Conservation (phyloP, 2,888 invertebrate genomes). For the Aphidius colemani region DNA sequence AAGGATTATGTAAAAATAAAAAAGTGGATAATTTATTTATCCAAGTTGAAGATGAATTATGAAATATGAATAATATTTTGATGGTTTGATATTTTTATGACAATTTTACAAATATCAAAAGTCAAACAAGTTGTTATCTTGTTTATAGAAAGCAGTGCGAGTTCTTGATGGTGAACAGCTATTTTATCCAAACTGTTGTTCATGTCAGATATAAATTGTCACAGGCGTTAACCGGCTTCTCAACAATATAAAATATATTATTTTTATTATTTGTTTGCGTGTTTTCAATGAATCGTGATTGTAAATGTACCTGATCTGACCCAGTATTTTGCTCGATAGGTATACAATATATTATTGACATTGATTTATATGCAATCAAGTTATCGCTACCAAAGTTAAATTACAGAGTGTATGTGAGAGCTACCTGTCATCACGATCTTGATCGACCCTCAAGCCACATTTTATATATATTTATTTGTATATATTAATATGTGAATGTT, state of each 20-base stretch:
- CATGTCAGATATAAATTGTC: slow-evolving; percentile 34
- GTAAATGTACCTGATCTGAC: slow-evolving; percentile 29
- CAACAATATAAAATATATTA: slow-evolving; percentile 8
- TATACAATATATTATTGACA: slow-evolving; percentile 24
- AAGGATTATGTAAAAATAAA: too few species aligned
- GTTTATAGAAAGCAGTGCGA: slow-evolving; percentile 21
- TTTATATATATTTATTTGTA: slow-evolving; percentile 9
- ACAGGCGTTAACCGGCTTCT: slow-evolving; percentile 22
- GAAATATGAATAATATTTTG: too few species aligned
- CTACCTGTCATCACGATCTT: slow-evolving; percentile 37
- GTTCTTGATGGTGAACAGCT: too few species aligned
- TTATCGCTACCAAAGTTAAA: slow-evolving; percentile 33
- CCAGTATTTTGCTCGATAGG: slow-evolving; percentile 23
- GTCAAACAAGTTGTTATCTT: slow-evolving; percentile 22
- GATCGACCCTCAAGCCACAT: slow-evolving; percentile 3
- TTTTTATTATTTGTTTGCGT: slow-evolving; percentile 16
- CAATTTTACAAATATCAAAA: too few species aligned
- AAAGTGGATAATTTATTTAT: too few species aligned
- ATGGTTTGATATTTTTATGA: too few species aligned
- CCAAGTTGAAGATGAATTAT: too few species aligned
- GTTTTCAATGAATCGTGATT: slow-evolving; percentile 13
- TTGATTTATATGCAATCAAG: slow-evolving; percentile 36
- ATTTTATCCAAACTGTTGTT: neutral
- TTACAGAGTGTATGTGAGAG: slow-evolving; percentile 26
- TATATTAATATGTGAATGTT: neutral